Evolutionary conservation across 2,888 invertebrate species (phyloP), one percentile per base, ranked within the genome.

Genomic region (Cephus rjabovi): DNA sequence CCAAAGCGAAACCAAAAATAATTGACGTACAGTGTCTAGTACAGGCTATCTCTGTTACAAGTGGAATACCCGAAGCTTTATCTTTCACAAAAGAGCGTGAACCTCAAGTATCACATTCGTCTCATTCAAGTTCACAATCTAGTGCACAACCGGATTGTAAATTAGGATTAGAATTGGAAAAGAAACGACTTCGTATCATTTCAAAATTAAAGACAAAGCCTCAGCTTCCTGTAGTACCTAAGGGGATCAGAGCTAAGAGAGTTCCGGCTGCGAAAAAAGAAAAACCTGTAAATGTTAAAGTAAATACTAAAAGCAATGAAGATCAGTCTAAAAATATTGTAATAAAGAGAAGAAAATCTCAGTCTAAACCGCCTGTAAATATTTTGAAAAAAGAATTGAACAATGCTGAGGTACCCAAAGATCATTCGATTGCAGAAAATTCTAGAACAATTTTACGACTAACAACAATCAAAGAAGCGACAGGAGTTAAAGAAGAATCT

Each of bases 131-230:
- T 37, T 12, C 15, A 74, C 34, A 79, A 70, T 31, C 75, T 9
- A 74, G 76, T 12, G 30, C 73, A 11, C 30, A 80, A 11, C 76
- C 77, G 12, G 81, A 82, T 73, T 81, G 79, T 11, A 85, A 86
- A 74, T 74, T 86, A 4, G 77, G 83, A 74, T 76, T 79, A 37
- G 81, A 88, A 73, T 77, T 91, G 12, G 89, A 90, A 77, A 87
- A 88, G 33, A 91, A 90, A 77, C 86, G 90, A 12, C 82, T 85
- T 74, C 83, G 90, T 35, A 81, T 89, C 12, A 82, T 89, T 76
- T 86, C 87, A 2, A 90, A 87, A 76, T 81, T 89, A 23, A 83
- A 83, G 69, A 69, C 71, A 35, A 73, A 68, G 34, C 69, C 23
- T 30, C 78, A 79, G 79, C 71, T 33, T 34, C 34, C 34, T 30